Evolutionary conservation across 2,797 vertebrate genomes (phyloP), one percentile per base, ranked within the genome.

Genomic region (Sardinella longiceps): DNA sequence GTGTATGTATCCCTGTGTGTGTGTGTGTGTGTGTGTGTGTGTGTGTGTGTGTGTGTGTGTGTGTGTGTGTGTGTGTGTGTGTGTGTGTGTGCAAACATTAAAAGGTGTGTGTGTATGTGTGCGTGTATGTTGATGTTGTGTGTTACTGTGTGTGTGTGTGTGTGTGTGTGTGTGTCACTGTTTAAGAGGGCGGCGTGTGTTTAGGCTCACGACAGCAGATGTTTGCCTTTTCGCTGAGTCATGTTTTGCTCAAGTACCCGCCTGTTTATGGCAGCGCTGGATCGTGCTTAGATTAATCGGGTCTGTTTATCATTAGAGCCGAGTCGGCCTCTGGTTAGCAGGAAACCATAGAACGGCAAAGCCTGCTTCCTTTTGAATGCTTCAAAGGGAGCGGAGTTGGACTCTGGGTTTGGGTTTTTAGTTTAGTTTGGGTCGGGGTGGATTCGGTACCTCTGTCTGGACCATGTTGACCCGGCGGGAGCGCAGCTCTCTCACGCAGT

Each of bases 401-500:
- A 18, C 50, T 33, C 7, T 48, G 46, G 43, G 60, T 28, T 25
- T 1, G 46, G 28, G 80, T 80, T 46, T n/a, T n/a, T n/a, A n/a
- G n/a, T n/a, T n/a, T n/a, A n/a, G n/a, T n/a, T n/a, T n/a, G n/a
- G 60, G 18, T 53, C 51, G 14, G 25, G 51, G 50, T 58, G 1
- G 33, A 63, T 39, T 81, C 28, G 28, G 53, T 96, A 99, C 98
- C 98, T 99, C 98, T 0, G 98, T 99, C 87, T 99, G 98, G 84
- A 99, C 98, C 98, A 99, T 99, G 93, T 99, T 99, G 60, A 99
- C 97, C 80, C 98, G 94, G 63, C 98, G 94, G 5, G 97, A 97
- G n/a, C 98, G 96, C 90, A 99, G 96, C 92, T 99, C 98, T 88
- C 98, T 89, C 86, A 99, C 98, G 0, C 98, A 99, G 88, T 99